Percentiles rank a stretch among this genome's conserved stretches.
Evolutionary conservation across 2,113 vertebrate species (phyloP).

Genomic region (Erythrolamprus reginae): DNA sequence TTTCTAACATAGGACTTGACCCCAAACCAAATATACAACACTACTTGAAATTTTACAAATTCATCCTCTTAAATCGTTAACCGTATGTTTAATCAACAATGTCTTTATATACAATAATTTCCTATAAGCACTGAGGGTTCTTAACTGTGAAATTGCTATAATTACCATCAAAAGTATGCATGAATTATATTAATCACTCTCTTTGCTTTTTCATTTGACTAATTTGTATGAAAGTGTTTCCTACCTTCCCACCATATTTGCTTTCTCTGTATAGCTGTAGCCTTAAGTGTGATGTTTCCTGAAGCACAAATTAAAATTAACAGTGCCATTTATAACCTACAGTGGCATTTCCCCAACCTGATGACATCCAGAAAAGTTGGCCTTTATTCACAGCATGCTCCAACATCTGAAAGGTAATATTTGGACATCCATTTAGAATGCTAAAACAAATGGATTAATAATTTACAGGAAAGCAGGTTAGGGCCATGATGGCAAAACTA

Average conservation of each 20-base stretch:
- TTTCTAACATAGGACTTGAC: slow-evolving; percentile 39
- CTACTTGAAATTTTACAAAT: slow-evolving; percentile 57
- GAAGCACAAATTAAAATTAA: not conserved
- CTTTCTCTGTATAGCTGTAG: slow-evolving; percentile 26
- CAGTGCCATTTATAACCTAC: not conserved
- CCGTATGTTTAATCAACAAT: slow-evolving; percentile 68
- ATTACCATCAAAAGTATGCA: slow-evolving; percentile 58
- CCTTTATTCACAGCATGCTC: not conserved
- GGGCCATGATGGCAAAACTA: too few species aligned
- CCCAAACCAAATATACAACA: not conserved
- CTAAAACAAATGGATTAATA: slow-evolving; percentile 37
- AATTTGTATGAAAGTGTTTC: slow-evolving; percentile 44
- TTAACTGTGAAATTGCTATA: slow-evolving; percentile 57
- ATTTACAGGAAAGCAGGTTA: slow-evolving; percentile 39
- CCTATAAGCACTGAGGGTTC: slow-evolving; percentile 34
- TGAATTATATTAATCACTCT: slow-evolving; percentile 49
- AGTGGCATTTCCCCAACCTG: not conserved
- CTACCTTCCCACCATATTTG: slow-evolving; percentile 22
- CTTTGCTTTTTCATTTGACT: slow-evolving; percentile 14
- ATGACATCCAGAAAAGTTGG: not conserved
- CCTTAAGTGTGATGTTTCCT: not conserved
- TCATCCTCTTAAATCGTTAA: slow-evolving; percentile 58
- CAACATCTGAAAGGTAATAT: not conserved
- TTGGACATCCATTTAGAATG: slow-evolving; percentile 38
- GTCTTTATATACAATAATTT: slow-evolving; percentile 54